Evolutionary conservation across 1,140 invertebrate genomes (phyloP), one percentile per base, ranked within the genome.

Genomic region (Microplitis demolitor): DNA sequence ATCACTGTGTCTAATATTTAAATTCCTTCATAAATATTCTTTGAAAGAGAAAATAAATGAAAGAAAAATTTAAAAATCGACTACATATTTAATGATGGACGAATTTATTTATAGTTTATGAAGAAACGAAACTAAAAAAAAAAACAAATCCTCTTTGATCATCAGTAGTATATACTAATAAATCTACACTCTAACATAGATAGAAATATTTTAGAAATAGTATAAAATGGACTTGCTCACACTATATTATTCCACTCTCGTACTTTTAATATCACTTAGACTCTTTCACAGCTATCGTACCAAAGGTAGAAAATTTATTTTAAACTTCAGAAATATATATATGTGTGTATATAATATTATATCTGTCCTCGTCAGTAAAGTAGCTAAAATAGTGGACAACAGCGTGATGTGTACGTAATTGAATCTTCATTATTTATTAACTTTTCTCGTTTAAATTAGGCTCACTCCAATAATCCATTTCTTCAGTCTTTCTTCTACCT

Each of bases 141-240:
- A 24, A 24, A 24, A 24, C 24, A 24, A 24, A 24, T 24, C 24
- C 24, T 24, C 24, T 24, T 24, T 2, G 24, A 24, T 24, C 24
- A 24, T 24, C 24, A 24, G 24, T 39, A 39, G 39, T 39, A 39
- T 39, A 39, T 11, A 6, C 11, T 39, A 56, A 62, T 62, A 62
- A 34, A 54, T 54, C 50, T 67, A 67, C 34, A 34, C 13, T 80
- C 78, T 85, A 87, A 82, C 77, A 78, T 77, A 80, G 77, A 81
- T 85, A 85, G 81, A 87, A 87, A 85, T 76, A 78, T 76, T 79
- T 86, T 85, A 86, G 79, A 85, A 87, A 87, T 73, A 72, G 86
- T 87, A 86, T 83, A 86, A 87, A 87, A 86, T 85, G 82, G 84
- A 81, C 79, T 83, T 78, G 71, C 80, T 76, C 67, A 66, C 24